A percentile compares a stretch with the other conserved stretches of the same genome.
phyloP scores from a whole-genome alignment of 1,140 invertebrate species.

The Ruditapes philippinarum region DNA sequence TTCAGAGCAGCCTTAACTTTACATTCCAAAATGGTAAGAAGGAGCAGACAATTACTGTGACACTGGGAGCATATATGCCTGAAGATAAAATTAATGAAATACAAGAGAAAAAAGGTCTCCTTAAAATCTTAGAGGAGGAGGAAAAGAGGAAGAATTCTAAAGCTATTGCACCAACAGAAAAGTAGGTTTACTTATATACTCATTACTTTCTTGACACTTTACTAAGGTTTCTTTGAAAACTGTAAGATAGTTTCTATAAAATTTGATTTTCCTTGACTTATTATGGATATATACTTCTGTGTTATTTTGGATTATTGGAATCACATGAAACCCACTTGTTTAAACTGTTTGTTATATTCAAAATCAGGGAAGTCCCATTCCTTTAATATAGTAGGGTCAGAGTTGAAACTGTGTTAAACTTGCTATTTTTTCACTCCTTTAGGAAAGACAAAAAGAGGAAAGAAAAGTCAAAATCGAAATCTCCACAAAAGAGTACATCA shows the following conservation, averaged over 20 bases:
- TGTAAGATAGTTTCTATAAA: too few species aligned
- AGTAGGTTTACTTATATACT: too few species aligned
- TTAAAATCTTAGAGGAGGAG: background rate
- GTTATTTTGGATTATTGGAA: too few species aligned
- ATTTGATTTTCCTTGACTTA: too few species aligned
- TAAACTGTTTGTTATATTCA: too few species aligned
- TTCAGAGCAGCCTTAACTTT: conserved; percentile 32
- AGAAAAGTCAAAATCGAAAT: background rate
- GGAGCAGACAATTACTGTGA: conserved; percentile 27
- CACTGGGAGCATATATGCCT: conserved; percentile 24
- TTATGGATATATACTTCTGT: too few species aligned
- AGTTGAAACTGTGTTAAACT: too few species aligned
- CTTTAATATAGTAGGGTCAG: too few species aligned
- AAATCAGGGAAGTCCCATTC: too few species aligned
- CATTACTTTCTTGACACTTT: too few species aligned
- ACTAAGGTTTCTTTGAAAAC: too few species aligned
- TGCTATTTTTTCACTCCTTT: background rate
- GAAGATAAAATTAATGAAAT: conserved; percentile 45
- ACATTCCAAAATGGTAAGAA: conserved; percentile 41
- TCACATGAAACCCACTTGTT: too few species aligned
- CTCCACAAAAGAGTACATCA: background rate
- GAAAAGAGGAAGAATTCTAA: background rate
- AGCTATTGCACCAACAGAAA: background rate
- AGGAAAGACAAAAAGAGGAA: conserved; percentile 20
- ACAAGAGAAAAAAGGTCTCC: background rate